These are phyloP conservation scores for Axea sp. DNA, from an alignment of 2,888 invertebrate genomes.

Conservation along the genomic window DNA sequence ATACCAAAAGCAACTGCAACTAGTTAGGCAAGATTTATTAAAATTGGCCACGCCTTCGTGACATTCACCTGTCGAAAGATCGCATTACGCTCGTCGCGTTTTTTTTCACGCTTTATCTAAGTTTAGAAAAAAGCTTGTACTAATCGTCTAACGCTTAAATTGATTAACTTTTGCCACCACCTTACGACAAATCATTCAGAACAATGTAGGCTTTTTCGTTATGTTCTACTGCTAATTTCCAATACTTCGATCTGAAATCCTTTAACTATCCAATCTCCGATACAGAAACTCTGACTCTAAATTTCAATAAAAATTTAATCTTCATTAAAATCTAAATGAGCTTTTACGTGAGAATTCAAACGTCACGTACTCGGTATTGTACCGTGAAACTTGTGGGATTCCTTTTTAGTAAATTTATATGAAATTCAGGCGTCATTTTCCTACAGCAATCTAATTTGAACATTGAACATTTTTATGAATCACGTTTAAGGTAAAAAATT, in stretches of 20 bases:
- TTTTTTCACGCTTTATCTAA: neutral
- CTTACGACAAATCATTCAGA: slow-evolving; percentile 17
- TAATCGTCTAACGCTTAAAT: slow-evolving; percentile 13
- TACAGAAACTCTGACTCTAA: slow-evolving; percentile 7
- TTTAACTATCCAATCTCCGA: slow-evolving; percentile 36
- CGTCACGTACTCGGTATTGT: slow-evolving; percentile 23
- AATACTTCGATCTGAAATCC: slow-evolving; percentile 10
- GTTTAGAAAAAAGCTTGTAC: slow-evolving; percentile 11
- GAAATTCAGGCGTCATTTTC: no score
- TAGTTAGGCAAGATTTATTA: slow-evolving; percentile 27
- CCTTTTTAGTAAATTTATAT: slow-evolving; percentile 10
- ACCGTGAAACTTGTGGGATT: slow-evolving; percentile 2
- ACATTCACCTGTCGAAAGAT: slow-evolving; percentile 11
- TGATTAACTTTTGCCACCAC: slow-evolving; percentile 28
- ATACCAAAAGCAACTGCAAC: slow-evolving; percentile 11
- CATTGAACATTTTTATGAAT: no score
- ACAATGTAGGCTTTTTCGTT: slow-evolving; percentile 11
- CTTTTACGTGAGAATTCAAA: slow-evolving; percentile 24
- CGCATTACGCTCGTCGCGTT: no score
- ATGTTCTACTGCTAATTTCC: slow-evolving; percentile 12
- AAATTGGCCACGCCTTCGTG: slow-evolving; percentile 19
- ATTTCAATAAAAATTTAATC: slow-evolving; percentile 24
- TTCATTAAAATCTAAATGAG: slow-evolving; percentile 29
- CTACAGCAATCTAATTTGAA: no score
- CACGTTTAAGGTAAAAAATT: no score